phyloP scores from a whole-genome alignment of 1,140 invertebrate genomes.

The Trichonephila clavipes region DNA sequence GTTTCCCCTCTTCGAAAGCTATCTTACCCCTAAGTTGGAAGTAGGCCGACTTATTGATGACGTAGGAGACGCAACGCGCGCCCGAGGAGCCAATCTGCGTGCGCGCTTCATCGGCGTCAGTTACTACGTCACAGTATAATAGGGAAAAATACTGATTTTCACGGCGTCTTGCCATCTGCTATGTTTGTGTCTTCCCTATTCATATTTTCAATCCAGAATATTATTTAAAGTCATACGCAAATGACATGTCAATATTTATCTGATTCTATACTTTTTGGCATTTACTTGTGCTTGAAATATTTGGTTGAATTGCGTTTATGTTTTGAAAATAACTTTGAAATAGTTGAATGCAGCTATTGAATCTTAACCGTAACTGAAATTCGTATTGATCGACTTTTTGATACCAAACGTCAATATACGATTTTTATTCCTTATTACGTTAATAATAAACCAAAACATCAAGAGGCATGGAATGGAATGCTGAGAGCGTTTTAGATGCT shows the following conservation, averaged over 20 bases:
- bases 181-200: not conserved
- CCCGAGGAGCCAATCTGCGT: conserved; percentile 14
- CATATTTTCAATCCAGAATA: not conserved
- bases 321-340: not conserved
- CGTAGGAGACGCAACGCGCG: conserved; percentile 69
- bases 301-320: not conserved
- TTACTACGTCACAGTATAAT: conserved; percentile 53
- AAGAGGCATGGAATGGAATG: conserved; percentile 65
- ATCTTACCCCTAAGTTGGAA: not conserved
- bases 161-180: conserved; percentile 1
- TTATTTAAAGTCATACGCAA: not conserved
- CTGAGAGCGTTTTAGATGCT: conserved; percentile 76
- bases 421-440: not conserved
- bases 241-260: not conserved
- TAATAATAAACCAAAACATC: conserved; percentile 5
- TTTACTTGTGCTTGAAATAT: not conserved
- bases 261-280: not conserved
- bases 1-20: not conserved
- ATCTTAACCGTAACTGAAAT: conserved; percentile 50
- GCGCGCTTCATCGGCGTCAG: conserved; percentile 8
- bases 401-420: not conserved
- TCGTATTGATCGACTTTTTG: conserved; percentile 56
- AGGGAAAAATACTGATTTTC: conserved; percentile 42
- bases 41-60: not conserved
- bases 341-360: not conserved